phyloP scores from a whole-genome alignment of 2,888 invertebrate genomes.

The Ariolimax columbianus region DNA sequence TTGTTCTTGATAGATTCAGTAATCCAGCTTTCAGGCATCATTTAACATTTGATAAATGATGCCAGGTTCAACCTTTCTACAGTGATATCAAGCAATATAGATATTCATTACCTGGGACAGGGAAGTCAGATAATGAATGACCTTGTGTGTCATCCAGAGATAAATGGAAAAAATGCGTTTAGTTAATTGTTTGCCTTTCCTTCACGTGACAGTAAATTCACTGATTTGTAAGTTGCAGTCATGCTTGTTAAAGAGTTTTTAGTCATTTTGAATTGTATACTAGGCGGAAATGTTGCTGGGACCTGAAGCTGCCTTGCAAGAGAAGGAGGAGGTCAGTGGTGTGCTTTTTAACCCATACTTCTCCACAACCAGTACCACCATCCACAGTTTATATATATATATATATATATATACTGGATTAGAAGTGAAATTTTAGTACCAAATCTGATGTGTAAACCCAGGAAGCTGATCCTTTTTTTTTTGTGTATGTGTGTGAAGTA shows the following conservation, averaged over 20 bases:
- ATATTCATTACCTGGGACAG: neutral
- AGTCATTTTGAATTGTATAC: slow-evolving; percentile 7
- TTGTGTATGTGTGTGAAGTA: neutral
- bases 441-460: neutral
- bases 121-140: neutral
- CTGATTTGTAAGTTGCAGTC: neutral
- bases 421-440: neutral
- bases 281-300: slow-evolving; percentile 34
- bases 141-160: too few relatives aligned
- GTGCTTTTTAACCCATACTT: slow-evolving; percentile 1
- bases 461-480: neutral
- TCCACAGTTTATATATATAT: too few relatives aligned
- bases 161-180: neutral
- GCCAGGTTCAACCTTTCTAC: neutral
- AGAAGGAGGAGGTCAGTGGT: slow-evolving; percentile 48
- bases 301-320: neutral
- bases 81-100: neutral
- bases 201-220: neutral
- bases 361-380: neutral
- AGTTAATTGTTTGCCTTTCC: neutral
- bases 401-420: too few relatives aligned
- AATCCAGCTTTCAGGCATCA: neutral
- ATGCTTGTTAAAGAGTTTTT: neutral
- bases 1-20: neutral
- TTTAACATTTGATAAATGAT: neutral